Evolutionary conservation across 2,113 vertebrate genomes (phyloP).

Genomic region (Halichoeres trimaculatus): DNA sequence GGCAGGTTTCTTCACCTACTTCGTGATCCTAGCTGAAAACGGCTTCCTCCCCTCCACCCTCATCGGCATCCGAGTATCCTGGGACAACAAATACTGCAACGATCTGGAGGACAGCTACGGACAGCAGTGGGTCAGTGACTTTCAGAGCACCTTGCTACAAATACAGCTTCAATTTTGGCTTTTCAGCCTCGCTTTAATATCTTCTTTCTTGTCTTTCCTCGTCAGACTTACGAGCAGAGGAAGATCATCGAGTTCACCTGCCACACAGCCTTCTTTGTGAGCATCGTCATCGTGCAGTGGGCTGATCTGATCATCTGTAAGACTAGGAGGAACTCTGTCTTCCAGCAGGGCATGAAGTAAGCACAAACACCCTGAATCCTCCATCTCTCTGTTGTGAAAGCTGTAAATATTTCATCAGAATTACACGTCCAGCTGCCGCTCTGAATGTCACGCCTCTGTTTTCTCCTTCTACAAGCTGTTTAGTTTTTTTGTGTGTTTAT

Average conservation of each 20-base stretch:
- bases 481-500: not conserved
- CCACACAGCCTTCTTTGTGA: slow-evolving; percentile 94
- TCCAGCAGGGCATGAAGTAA: slow-evolving; percentile 97
- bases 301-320: slow-evolving; percentile 96
- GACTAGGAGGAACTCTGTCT: slow-evolving; percentile 93
- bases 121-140: slow-evolving; percentile 91
- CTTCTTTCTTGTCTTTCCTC: not conserved
- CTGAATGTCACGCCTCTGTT: slow-evolving; percentile 1
- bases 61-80: slow-evolving; percentile 90
- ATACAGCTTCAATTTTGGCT: not conserved
- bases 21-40: slow-evolving; percentile 96
- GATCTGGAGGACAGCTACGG: slow-evolving; percentile 92
- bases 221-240: slow-evolving; percentile 93
- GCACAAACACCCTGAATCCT: slow-evolving; percentile 46
- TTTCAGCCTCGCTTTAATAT: not conserved
- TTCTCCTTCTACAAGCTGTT: too few species aligned
- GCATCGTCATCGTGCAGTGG: slow-evolving; percentile 95
- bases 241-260: slow-evolving; percentile 97
- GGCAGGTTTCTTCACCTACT: slow-evolving; percentile 95
- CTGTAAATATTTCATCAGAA: not conserved
- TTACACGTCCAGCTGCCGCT: not conserved
- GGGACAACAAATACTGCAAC: slow-evolving; percentile 91
- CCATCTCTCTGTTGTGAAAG: too few species aligned
- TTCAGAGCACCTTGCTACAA: fast-evolving
- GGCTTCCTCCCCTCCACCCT: slow-evolving; percentile 90